These are phyloP conservation scores for Planococcus citri DNA, from an alignment of 1,140 invertebrate genomes.

Conservation along the genomic window DNA sequence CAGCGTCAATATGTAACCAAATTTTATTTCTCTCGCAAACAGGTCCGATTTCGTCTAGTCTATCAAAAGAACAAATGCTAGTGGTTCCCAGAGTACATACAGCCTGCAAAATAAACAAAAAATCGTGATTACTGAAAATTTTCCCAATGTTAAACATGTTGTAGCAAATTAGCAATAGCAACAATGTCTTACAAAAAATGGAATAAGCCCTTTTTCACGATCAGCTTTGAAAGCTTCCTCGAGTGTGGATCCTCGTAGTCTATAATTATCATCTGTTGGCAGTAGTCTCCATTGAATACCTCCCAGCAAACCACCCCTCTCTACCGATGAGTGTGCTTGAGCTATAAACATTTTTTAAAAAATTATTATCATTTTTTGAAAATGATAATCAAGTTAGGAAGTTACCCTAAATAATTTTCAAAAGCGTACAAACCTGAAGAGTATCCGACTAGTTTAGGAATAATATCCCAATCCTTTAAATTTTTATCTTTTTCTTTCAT, in stretches of 20 bases:
- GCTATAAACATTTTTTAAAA: conserved; percentile 39
- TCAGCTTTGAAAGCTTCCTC: conserved; percentile 72
- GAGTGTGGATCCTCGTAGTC: conserved; percentile 66
- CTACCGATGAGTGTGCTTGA: conserved; percentile 90
- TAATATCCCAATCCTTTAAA: conserved; percentile 68
- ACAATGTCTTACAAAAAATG: conserved; percentile 57
- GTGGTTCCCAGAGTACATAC: conserved; percentile 84
- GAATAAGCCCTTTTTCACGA: conserved; percentile 64
- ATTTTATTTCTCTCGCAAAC: conserved; percentile 60
- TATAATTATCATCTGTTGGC: conserved; percentile 62
- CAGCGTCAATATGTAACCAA: conserved; percentile 90
- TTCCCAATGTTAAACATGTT: background rate
- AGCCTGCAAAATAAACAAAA: conserved; percentile 40
- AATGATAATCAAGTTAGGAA: background rate
- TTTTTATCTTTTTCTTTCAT: conserved; percentile 58
- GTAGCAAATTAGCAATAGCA: background rate
- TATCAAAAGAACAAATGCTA: conserved; percentile 78
- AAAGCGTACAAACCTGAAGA: conserved; percentile 45
- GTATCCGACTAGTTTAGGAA: conserved; percentile 80
- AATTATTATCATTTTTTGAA: too few relatives aligned
- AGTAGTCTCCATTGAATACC: conserved; percentile 72
- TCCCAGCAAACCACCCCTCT: conserved; percentile 78
- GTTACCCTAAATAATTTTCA: too few relatives aligned
- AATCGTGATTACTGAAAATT: too few relatives aligned
- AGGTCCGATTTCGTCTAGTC: conserved; percentile 70